Percentiles rank a stretch among this genome's conserved stretches.
phyloP scores from a whole-genome alignment of 2,888 invertebrate genomes.

The Galerucella calmariensis region DNA sequence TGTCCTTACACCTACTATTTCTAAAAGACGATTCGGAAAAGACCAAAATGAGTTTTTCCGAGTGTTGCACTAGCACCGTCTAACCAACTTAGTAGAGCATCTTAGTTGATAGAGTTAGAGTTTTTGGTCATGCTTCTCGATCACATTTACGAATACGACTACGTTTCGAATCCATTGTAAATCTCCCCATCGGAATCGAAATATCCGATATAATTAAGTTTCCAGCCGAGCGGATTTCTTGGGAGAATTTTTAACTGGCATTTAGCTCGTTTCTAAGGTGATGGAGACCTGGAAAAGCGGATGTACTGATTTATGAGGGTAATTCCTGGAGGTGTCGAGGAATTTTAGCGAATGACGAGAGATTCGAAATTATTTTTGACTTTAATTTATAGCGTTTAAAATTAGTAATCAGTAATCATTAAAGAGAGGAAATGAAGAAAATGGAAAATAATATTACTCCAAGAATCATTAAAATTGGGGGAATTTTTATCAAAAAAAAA shows the following conservation, averaged over 20 bases:
- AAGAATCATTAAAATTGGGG: not conserved
- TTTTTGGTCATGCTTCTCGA: constrained; percentile 53
- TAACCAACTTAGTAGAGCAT: constrained; percentile 7
- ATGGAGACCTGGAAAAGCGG: constrained; percentile 24
- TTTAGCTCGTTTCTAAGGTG: constrained; percentile 26
- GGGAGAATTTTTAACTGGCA: constrained; percentile 38
- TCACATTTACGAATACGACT: constrained; percentile 49
- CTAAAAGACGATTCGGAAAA: constrained; percentile 35
- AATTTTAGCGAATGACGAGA: not conserved
- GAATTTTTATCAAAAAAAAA: no score
- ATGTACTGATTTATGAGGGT: constrained; percentile 15
- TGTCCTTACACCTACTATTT: constrained; percentile 17
- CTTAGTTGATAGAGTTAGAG: constrained; percentile 15
- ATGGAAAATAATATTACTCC: not conserved
- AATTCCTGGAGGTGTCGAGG: constrained; percentile 10
- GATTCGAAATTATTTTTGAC: constrained; percentile 3
- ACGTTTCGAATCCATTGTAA: constrained; percentile 59
- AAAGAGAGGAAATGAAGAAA: not conserved
- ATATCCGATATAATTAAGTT: constrained; percentile 64
- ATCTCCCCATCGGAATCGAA: constrained; percentile 59
- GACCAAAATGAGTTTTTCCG: constrained; percentile 6
- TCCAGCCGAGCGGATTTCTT: constrained; percentile 61
- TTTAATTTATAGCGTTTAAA: not conserved
- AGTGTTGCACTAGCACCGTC: constrained; percentile 3
- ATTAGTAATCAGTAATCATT: not conserved